phyloP scores from a whole-genome alignment of 2,888 invertebrate species.

The Adelphocoris suturalis region DNA sequence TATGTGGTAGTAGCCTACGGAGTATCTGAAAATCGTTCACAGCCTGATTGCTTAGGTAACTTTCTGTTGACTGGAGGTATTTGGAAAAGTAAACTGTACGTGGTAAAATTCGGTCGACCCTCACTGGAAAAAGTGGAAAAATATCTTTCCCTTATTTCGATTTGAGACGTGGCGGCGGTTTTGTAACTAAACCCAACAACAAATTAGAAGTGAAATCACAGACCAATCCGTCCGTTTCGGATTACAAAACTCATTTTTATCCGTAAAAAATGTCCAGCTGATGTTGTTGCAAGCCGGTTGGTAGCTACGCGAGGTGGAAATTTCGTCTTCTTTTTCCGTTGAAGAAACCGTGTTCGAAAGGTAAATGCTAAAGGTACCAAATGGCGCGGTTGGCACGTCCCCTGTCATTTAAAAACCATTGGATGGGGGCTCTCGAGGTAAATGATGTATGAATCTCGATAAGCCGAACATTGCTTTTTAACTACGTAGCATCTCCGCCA shows the following conservation, averaged over 20 bases:
- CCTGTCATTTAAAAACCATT: constrained; percentile 74
- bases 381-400: constrained; percentile 65
- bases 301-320: neutral
- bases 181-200: no score
- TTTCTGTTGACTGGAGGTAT: no score
- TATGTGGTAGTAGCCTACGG: no score
- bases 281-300: neutral
- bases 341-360: constrained; percentile 37
- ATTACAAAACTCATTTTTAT: neutral
- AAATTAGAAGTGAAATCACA: no score
- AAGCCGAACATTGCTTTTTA: constrained; percentile 74
- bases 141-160: no score
- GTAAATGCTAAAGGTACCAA: constrained; percentile 49
- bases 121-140: no score
- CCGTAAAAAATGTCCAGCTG: neutral
- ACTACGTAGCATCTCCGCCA: constrained; percentile 68
- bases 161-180: no score
- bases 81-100: no score
- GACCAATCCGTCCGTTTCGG: no score
- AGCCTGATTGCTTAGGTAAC: no score
- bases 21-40: no score
- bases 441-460: constrained; percentile 75
- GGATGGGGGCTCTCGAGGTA: constrained; percentile 73
- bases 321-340: neutral
- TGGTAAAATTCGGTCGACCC: no score